Percentiles rank a stretch among this genome's conserved stretches.
phyloP scores from a whole-genome alignment of 2,113 vertebrate species.

The Antennarius striatus region DNA sequence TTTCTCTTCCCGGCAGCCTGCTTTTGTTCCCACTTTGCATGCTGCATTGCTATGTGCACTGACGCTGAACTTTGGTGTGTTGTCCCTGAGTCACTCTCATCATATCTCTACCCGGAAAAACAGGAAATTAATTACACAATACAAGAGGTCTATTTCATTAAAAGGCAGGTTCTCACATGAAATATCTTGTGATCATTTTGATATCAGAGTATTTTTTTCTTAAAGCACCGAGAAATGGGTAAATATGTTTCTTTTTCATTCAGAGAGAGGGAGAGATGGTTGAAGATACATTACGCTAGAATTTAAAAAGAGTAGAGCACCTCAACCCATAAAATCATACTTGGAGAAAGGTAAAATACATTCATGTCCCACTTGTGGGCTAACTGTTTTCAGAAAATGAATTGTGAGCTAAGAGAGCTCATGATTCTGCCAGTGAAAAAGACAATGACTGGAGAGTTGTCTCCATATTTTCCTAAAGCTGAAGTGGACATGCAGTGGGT shows the following conservation, averaged over 20 bases:
- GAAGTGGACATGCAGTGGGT: conserved; percentile 14
- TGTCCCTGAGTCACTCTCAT: not conserved
- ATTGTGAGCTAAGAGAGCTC: conserved; percentile 41
- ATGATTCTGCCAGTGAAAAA: conserved; percentile 31
- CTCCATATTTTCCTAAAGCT: conserved; percentile 24
- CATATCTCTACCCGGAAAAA: not conserved
- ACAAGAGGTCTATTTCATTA: too few species aligned
- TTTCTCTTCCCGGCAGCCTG: conserved; percentile 21
- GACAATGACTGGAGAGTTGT: conserved; percentile 20
- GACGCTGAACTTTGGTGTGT: conserved; percentile 21
- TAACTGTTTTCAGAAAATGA: conserved; percentile 42
- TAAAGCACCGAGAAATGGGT: not conserved
- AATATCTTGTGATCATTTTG: too few species aligned
- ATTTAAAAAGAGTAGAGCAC: not conserved
- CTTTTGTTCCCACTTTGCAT: conserved; percentile 50
- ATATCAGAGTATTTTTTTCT: not conserved
- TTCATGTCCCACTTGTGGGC: conserved; percentile 32
- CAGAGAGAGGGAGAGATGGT: not conserved
- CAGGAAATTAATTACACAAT: too few species aligned
- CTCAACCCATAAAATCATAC: conserved; percentile 8
- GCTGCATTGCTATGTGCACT: conserved; percentile 42
- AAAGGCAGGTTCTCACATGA: too few species aligned
- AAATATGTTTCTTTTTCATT: not conserved
- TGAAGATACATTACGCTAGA: too few species aligned
- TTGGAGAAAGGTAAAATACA: conserved; percentile 18